phyloP scores from a whole-genome alignment of 2,888 invertebrate genomes.

The Agrochola lota region DNA sequence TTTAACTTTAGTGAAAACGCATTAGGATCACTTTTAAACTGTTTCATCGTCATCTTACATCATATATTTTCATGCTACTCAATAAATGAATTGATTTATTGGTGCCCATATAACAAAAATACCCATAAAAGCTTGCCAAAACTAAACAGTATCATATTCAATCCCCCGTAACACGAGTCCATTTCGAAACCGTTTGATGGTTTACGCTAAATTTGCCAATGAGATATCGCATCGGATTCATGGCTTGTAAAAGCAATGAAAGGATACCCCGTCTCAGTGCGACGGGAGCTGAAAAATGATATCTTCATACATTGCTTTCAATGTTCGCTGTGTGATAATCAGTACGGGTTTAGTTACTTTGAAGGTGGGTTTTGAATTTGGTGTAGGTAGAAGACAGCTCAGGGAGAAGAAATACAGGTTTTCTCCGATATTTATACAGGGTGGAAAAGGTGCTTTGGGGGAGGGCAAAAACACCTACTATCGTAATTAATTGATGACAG shows the following conservation, averaged over 20 bases:
- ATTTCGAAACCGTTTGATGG: slow-evolving; percentile 71
- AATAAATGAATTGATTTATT: background rate
- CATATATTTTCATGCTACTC: background rate
- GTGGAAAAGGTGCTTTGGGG: background rate
- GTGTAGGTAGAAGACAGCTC: background rate
- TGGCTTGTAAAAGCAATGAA: slow-evolving; percentile 85
- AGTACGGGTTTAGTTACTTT: slow-evolving; percentile 18
- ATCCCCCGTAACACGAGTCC: slow-evolving; percentile 40
- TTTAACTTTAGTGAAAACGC: background rate
- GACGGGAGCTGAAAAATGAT: slow-evolving; percentile 76
- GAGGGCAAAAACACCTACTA: too few relatives aligned
- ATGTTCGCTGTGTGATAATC: slow-evolving; percentile 26
- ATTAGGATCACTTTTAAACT: background rate
- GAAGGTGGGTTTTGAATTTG: background rate
- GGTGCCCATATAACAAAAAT: background rate
- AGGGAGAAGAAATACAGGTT: background rate
- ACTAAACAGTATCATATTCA: slow-evolving; percentile 39
- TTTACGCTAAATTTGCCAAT: slow-evolving; percentile 88
- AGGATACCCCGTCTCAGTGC: slow-evolving; percentile 69
- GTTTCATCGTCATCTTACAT: background rate
- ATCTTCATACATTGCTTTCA: slow-evolving; percentile 57
- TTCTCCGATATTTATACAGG: background rate
- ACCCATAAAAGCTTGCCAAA: background rate
- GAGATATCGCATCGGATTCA: slow-evolving; percentile 85
- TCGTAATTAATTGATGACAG: background rate